Evolutionary conservation across 2,113 vertebrate genomes (phyloP).

Genomic region (Corapipo altera): DNA sequence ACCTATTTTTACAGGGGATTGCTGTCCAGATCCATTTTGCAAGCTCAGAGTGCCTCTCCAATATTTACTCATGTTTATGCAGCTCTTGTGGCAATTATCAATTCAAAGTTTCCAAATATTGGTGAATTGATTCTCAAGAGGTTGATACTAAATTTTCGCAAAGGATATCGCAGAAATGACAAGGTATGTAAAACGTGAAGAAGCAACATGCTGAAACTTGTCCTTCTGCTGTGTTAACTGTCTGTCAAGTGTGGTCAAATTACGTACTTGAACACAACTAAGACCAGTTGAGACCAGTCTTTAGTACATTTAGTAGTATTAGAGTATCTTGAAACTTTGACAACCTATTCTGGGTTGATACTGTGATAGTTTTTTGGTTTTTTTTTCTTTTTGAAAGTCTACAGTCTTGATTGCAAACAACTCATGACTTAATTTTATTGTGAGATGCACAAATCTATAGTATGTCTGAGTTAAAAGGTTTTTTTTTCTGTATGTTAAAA

Average conservation of each 20-base stretch:
- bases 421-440: not conserved
- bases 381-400: not conserved
- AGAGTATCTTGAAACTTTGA: not conserved
- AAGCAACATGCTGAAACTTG: not conserved
- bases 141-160: conserved; percentile 92
- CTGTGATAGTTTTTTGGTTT: not conserved
- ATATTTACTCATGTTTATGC: conserved; percentile 97
- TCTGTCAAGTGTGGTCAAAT: not conserved
- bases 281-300: fast-evolving
- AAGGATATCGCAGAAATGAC: conserved; percentile 95
- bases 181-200: conserved; percentile 78
- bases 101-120: conserved; percentile 97
- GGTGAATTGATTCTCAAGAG: conserved; percentile 96
- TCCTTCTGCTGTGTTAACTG: not conserved
- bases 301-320: not conserved
- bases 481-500: not conserved
- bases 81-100: conserved; percentile 95
- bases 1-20: conserved; percentile 77
- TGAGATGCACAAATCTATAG: not conserved
- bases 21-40: conserved; percentile 88
- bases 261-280: not conserved
- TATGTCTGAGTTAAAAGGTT: not conserved
- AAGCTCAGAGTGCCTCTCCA: conserved; percentile 93
- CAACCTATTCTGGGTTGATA: not conserved
- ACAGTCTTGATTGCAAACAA: not conserved